Evolutionary conservation across 2,888 invertebrate genomes (phyloP), one percentile per base, ranked within the genome.

Genomic region (Drosophila mulleri): DNA sequence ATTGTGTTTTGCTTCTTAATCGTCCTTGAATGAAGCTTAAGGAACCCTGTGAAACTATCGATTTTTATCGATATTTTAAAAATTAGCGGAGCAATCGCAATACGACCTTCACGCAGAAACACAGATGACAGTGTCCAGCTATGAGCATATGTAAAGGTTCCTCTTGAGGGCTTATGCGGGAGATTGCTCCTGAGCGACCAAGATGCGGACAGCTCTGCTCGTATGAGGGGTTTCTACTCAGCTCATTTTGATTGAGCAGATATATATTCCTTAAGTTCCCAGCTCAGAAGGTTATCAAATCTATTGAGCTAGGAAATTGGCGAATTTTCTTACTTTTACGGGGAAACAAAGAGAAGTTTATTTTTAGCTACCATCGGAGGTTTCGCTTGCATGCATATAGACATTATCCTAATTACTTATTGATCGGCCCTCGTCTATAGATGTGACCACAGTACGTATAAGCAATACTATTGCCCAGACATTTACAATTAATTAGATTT

Each of bases 401-500:
- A 42, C 9, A 32, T 20, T 7, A 14, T 16, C 5, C 16, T 6
- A 8, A 20, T 6, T 20, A n/a, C 47, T 20, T 48, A 42, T 67
- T 56, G 54, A 67, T 29, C 67, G 41, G 20, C 67, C 54, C 67
- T 48, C 67, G 44, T 39, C 20, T 66, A 45, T 64, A 45, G 53
- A 18, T 50, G 56, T 64, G 83, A 64, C 48, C 76, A 75, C 81
- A 83, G 86, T 83, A 67, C 78, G 73, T 81, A 81, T 86, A 82
- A 81, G 83, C 83, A 86, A 83, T 86, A 65, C 67, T 42, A 68
- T 71, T 86, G 67, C 86, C 60, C 73, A 77, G 78, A 80, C 70
- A 86, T 70, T 80, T 74, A 71, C 47, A 70, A 45, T 54, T 72
- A 57, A 50, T 39, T 74, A 69, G 54, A 67, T 58, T 57, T 71